Evolutionary conservation across 35 echinoderm and acorn worm genomes (phyloP), one percentile per base, ranked within the genome.

Genomic region (Heliocidaris erythrogramma): DNA sequence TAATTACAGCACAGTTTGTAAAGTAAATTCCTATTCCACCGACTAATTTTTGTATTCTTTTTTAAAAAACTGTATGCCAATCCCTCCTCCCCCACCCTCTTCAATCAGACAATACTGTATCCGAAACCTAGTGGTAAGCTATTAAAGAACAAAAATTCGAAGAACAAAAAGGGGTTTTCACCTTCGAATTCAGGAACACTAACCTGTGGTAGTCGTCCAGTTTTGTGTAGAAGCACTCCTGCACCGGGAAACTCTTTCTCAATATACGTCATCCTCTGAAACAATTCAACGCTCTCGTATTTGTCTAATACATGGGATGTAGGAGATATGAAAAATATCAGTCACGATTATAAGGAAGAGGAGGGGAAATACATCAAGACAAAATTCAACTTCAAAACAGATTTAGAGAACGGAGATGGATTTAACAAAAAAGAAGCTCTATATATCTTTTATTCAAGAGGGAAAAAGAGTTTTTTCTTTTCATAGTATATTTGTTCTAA

Each of bases 201-300:
- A 30, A 97, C 96, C 94, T 94, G 94, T 16, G 96, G 96, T n/a
- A 97, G 85, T 18, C 32, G n/a, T 35, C 96, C 96, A 17, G 85
- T 13, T 85, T 97, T 97, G 69, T 97, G 96, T 9, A 97, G 84
- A 4, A 97, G 85, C 27, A 97, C 96, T 16, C 85, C 94, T 10
- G 96, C 96, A 5, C 96, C 96, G 2, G 96, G 96, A 78, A 97
- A 97, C 42, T 97, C 88, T 60, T 97, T 93, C 48, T 97, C 96
- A 48, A 97, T 95, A 48, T 93, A 85, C 16, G 94, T 97, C n/a
- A 97, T 60, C 13, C 96, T 60, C 18, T 97, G 90, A 50, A 97
- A 97, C 52, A 97, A 52, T 30, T 59, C 96, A 18, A 56, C 96
- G 48, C 94, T 92, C n/a, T 93, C 59, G 60, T 95, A 85, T 94